Percentiles rank a stretch among this genome's conserved stretches.
phyloP scores from a whole-genome alignment of 1,140 invertebrate species.

The Matsumurasca onukii region DNA sequence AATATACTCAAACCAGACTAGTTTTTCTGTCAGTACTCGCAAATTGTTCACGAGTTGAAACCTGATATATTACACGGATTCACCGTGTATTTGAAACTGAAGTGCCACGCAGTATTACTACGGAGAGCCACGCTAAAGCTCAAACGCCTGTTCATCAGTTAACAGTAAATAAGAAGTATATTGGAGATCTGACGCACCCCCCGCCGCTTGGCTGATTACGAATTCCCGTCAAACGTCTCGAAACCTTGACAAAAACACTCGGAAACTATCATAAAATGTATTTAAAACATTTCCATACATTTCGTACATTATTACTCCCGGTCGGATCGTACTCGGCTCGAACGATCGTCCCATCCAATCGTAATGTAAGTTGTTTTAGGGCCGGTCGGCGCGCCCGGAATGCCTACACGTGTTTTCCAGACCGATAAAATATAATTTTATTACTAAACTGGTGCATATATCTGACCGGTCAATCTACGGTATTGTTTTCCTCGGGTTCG shows the following conservation, averaged over 20 bases:
- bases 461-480: conserved; percentile 15
- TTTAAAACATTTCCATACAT: conserved; percentile 31
- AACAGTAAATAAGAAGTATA: conserved; percentile 9
- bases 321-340: background rate
- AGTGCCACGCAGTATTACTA: no score
- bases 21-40: no score
- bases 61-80: no score
- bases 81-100: no score
- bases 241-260: conserved; percentile 18
- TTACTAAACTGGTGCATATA: conserved; percentile 22
- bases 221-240: conserved; percentile 28
- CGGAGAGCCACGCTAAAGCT: no score
- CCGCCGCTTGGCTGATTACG: conserved; percentile 14
- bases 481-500: conserved; percentile 5
- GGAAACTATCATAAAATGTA: conserved; percentile 29
- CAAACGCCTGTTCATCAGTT: background rate
- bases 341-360: conserved; percentile 24
- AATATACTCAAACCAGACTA: no score
- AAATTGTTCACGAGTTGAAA: no score
- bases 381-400: conserved; percentile 2
- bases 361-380: conserved; percentile 28
- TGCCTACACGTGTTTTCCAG: conserved; percentile 23
- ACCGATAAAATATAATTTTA: conserved; percentile 30
- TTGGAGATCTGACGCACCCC: conserved; percentile 20
- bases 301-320: conserved; percentile 22